Conservation (phyloP, 2,888 invertebrate species). For the Rhabditophanes sp. region DNA sequence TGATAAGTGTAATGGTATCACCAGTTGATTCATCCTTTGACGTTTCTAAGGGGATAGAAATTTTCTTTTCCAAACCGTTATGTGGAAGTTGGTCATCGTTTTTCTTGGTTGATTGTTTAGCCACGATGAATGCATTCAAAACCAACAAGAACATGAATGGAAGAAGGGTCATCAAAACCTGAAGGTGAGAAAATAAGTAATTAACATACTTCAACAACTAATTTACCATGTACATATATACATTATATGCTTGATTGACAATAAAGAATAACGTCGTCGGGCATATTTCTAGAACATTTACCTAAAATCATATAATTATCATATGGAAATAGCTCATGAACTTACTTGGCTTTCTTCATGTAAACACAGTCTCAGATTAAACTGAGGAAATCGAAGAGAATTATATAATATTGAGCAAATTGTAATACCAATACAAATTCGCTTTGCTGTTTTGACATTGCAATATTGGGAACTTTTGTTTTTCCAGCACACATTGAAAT, state of each 20-base stretch:
- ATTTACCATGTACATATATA: constrained; percentile 36
- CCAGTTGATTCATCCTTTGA: constrained; percentile 11
- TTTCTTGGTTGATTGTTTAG: constrained; percentile 27
- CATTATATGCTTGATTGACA: constrained; percentile 38
- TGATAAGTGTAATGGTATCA: constrained; percentile 44
- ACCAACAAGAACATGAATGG: constrained; percentile 41
- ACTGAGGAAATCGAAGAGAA: constrained; percentile 41
- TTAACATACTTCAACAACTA: constrained; percentile 1
- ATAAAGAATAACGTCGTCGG: constrained; percentile 38
- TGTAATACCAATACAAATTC: constrained; percentile 23
- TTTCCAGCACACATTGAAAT: constrained; percentile 37
- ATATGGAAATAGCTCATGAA: constrained; percentile 1
- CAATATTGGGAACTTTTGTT: constrained; percentile 21
- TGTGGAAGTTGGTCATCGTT: too few relatives aligned
- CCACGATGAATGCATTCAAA: constrained; percentile 41
- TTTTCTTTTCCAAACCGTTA: too few relatives aligned
- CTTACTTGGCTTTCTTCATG: constrained; percentile 30
- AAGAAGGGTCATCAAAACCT: constrained; percentile 41
- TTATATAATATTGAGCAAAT: constrained; percentile 35
- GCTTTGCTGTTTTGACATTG: constrained; percentile 27
- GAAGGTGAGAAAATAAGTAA: not conserved
- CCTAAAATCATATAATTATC: constrained; percentile 13
- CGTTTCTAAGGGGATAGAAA: not conserved
- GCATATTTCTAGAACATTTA: constrained; percentile 42
- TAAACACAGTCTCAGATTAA: constrained; percentile 36